These are phyloP conservation scores for Dexiosoma caninum DNA, from an alignment of 2,888 invertebrate species.

Conservation along the genomic window DNA sequence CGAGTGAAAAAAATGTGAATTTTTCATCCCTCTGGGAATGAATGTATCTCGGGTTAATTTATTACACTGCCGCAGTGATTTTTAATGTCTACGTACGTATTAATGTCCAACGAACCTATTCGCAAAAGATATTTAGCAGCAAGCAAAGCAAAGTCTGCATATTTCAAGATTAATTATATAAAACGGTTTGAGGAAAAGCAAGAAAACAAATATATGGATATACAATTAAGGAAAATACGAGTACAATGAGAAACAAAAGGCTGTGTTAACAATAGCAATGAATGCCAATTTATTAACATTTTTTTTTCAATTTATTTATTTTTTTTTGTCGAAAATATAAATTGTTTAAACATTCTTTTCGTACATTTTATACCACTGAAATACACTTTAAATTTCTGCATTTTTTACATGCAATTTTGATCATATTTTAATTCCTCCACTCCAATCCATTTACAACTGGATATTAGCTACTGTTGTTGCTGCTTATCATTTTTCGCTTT, in stretches of 20 bases:
- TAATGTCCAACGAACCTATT: slow-evolving; percentile 6
- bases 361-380: no score
- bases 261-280: neutral
- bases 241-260: neutral
- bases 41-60: slow-evolving; percentile 30
- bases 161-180: slow-evolving; percentile 16
- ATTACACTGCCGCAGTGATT: slow-evolving; percentile 11
- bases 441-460: no score
- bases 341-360: no score
- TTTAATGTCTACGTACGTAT: neutral
- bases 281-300: neutral
- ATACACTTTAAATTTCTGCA: no score
- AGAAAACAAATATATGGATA: neutral
- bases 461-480: no score
- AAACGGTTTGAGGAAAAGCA: neutral
- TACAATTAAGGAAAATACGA: neutral
- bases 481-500: no score
- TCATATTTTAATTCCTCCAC: no score
- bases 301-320: no score
- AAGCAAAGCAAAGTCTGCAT: neutral
- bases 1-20: neutral
- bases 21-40: slow-evolving; percentile 43
- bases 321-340: no score
- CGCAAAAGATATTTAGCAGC: no score
- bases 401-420: no score